Evolutionary conservation across 2,797 vertebrate species (phyloP), one percentile per base, ranked within the genome.

Genomic region (Arvicola amphibius): DNA sequence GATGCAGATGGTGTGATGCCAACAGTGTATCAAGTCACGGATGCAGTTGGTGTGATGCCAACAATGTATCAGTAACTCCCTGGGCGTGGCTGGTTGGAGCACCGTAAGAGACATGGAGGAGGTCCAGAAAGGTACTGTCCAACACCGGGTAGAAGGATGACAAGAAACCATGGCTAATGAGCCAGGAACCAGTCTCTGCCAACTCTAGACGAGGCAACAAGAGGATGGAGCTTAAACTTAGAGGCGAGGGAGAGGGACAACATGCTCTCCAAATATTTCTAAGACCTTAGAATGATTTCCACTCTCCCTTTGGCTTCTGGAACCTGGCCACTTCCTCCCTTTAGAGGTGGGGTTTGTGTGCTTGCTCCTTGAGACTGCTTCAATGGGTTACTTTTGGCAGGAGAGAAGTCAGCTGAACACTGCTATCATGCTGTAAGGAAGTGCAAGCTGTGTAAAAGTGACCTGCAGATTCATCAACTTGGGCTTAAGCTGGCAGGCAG

Each of bases 141-240:
- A 17, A 51, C 74, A 25, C 9, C 56, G 14, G 4, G 32, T 27
- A 25, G 53, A 21, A 71, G 40, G 2, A 34, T 51, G 17, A 76
- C 25, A 53, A 80, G 40, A 71, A 59, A 2, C 23, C 51, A 79
- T 21, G 5, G 37, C 65, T 67, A 59, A 73, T 0, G 8, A 1
- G 73, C 51, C 65, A 23, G 43, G 27, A 65, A 53, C 29, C 34
- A 27, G 32, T 10, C 13, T 10, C 21, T 76, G 9, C 25, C 4
- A 43, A 25, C 32, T 43, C 2, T 6, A 9, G 77, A 48, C 34
- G 23, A 0, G 0, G 29, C 19, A n/a, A 6, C 25, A 27, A 37
- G 46, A 71, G 37, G 74, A 12, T 7, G 40, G 71, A 74, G 34
- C 48, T 25, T 63, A 11, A 51, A 7, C 37, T 65, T 1, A 37